Evolutionary conservation across 1,140 invertebrate species (phyloP), one percentile per base, ranked within the genome.

Genomic region (Anoplolepis gracilipes): DNA sequence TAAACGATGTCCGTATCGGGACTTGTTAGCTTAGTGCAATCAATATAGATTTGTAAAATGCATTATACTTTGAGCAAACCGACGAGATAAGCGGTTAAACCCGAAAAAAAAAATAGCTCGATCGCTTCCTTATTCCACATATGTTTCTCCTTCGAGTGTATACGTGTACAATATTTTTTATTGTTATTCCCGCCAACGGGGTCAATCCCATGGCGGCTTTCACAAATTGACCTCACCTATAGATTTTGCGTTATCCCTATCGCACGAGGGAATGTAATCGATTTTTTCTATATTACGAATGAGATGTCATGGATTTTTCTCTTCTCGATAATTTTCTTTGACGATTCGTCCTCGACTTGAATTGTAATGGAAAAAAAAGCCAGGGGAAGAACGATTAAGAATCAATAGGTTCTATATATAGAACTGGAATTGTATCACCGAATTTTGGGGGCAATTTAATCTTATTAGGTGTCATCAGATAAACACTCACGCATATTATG

Each of bases 251-350:
- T 13, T 49, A 19, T 49, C 19, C 22, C 25, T 13, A n/a, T 30
- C n/a, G 10, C 16, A n/a, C 8, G 19, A 36, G 33, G 53, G 76
- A 67, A 19, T 19, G 11, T 67, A 36, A 67, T 79, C 42, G 76
- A 65, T 79, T 67, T 79, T 69, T 79, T 39, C 1, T 16, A 36
- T 76, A 30, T 59, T 67, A 53, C 30, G 62, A 55, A 53, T 49
- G 46, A 30, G 42, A 67, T 8, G 19, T n/a, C 19, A 77, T 33
- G 25, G 28, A 33, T 36, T 36, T 16, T 30, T 69, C 19, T 53
- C 28, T 46, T 33, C 42, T 33, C 42, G 10, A n/a, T 19, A n/a
- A 16, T 59, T 28, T n/a, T 19, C 33, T 65, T 65, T 36, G 62
- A 53, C 7, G 19, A 46, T 25, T 25, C 6, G 13, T 19, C 2